Base-by-base conservation (phyloP, 2,113 vertebrate species). In the Aepyceros melampus region DNA sequence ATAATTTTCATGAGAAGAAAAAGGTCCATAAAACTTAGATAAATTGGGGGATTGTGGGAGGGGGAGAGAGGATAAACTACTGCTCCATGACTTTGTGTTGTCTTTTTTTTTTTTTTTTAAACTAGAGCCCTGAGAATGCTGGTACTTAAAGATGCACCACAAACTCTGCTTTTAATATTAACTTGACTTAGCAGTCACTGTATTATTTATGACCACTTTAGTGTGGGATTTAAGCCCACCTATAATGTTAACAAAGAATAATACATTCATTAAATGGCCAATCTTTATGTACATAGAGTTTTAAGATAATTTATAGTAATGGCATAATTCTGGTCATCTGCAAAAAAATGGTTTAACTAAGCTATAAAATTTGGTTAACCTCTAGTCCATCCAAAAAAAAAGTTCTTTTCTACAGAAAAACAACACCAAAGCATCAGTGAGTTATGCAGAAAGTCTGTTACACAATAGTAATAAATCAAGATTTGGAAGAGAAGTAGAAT, bases 171-270 rank as follows among this genome's bases (percentile, higher is more conserved):
- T 98, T 98, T 94, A 78, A 83, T 94, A 90, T 83, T 58, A 95
- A 84, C 60, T n/a, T 89, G 97, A 92, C 78, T 29, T 3, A 58
- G 78, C 79, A 33, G 84, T 43, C 55, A 10, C 84, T 97, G 0
- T 87, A 33, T 97, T 97, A 97, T 97, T 97, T 97, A 98, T 95
- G 94, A 96, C 33, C 2, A 67, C 81, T 96, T 97, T 89, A 79
- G 71, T n/a, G 31, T 6, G 31, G 86, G 71, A 62, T 29, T 82
- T 29, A 83, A 96, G 55, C 16, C 93, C 36, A 25, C 51, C 2
- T 87, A 86, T 29, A 3, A 91, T 92, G 95, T 95, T 95, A 90
- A 94, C 88, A 79, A 94, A 60, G 92, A 95, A 95, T 90, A 64
- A 79, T 21, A 84, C 40, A 8, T 91, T 97, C 85, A 91, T 96